phyloP scores from a whole-genome alignment of 2,797 vertebrate species.

The Chiloscyllium punctatum region DNA sequence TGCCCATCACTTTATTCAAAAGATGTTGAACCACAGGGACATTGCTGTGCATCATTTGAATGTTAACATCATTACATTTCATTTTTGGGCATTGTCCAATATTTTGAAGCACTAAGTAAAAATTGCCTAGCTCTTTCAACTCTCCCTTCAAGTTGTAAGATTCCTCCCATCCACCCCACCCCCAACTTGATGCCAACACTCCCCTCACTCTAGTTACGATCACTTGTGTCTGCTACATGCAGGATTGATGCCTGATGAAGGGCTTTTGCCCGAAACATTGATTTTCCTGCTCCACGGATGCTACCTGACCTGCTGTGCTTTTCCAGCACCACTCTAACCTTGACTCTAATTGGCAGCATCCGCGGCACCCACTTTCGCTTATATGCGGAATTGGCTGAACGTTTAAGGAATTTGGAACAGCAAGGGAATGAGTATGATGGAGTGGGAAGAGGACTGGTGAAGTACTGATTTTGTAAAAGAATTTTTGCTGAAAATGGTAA shows the following conservation, averaged over 20 bases:
- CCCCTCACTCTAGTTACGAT: not conserved
- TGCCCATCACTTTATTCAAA: not conserved
- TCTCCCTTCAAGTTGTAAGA: not conserved
- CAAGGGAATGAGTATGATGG: not conserved
- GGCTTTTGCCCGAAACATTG: too few relatives aligned
- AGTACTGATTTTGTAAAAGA: not conserved
- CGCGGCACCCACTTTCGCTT: too few relatives aligned
- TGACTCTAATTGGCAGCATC: too few relatives aligned
- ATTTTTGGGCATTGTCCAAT: not conserved
- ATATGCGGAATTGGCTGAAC: not conserved
- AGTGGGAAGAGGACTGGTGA: not conserved
- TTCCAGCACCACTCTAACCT: too few relatives aligned
- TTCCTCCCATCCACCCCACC: not conserved
- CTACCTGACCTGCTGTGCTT: too few relatives aligned
- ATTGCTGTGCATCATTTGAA: not conserved
- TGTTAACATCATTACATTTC: not conserved
- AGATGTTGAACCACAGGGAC: not conserved
- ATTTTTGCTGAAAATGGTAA: not conserved
- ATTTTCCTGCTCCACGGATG: too few relatives aligned
- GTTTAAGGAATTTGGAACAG: not conserved
- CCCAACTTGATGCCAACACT: not conserved
- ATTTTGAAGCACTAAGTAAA: not conserved
- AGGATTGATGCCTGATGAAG: not conserved
- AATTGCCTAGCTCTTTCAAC: not conserved
- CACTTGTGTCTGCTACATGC: not conserved